Base-by-base conservation (phyloP, 1,140 invertebrate genomes). In the Latrodectus geometricus region DNA sequence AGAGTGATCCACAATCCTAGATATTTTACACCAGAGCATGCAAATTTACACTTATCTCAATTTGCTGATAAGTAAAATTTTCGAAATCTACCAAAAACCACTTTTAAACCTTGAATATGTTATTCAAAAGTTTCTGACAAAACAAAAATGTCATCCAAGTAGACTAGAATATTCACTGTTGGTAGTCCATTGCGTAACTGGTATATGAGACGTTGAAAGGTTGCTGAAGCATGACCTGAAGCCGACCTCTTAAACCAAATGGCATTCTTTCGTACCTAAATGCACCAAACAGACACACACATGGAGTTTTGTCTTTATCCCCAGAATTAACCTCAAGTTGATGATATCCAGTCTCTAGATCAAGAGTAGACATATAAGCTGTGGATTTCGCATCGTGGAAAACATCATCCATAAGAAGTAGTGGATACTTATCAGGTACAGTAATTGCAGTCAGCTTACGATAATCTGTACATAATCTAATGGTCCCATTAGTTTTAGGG, bases 401-500 rank as follows among this genome's bases (percentile, higher is more conserved):
- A 12, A 89, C 88, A 50, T 92, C 92, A 14, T 92, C 91, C 48
- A 93, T 92, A 8, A 89, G 61, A 0, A 91, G 92, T 7, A 94
- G 82, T 49, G 88, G 54, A 88, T 68, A 66, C 88, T 78, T 11
- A 88, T 88, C 89, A 66, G n/a, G n/a, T 70, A 12, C 69, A 14
- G 79, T 86, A 14, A 88, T 86, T 65, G 50, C 61, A 70, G 84
- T 89, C 14, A 89, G 20, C 50, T 73, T 54, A 0, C 83, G 50
- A 50, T 86, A 88, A 85, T 89, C 87, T 15, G 75, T n/a, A 50
- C 79, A 74, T 4, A 89, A 54, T 17, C 86, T 50, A 14, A 68
- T 21, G 9, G 69, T 54, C 48, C 72, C 68, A 50, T 70, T 89
- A 78, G 61, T 21, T 78, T 78, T 78, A 35, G 76, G 54, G 35